Conservation (phyloP, 2,797 vertebrate species). For the Karalla daura region DNA sequence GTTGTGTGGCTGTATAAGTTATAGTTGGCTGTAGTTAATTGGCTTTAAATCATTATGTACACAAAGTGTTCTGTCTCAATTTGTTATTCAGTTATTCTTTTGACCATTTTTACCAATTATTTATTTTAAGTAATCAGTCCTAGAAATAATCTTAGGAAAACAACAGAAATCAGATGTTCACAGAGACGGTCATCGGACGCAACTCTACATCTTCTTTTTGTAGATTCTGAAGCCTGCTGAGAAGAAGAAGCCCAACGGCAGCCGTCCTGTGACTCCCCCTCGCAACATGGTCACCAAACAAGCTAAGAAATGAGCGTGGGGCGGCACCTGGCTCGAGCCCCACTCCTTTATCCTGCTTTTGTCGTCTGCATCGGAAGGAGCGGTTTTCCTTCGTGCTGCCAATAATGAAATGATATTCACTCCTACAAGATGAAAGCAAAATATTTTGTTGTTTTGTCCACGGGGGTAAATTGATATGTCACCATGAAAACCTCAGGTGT, state of each 20-base stretch:
- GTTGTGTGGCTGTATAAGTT: too few species aligned
- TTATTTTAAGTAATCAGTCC: not conserved
- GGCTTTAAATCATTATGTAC: too few species aligned
- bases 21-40: too few species aligned
- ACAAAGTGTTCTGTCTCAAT: too few species aligned
- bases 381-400: constrained; percentile 72
- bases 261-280: constrained; percentile 95
- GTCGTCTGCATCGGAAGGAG: constrained; percentile 72
- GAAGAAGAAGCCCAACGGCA: constrained; percentile 98
- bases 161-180: too few species aligned
- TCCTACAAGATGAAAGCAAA: constrained; percentile 77
- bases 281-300: constrained; percentile 99
- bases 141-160: too few species aligned
- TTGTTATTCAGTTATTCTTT: not conserved
- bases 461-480: constrained; percentile 81
- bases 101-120: not conserved
- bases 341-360: constrained; percentile 67
- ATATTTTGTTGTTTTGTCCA: constrained; percentile 80
- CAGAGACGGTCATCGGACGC: too few species aligned
- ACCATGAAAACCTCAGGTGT: constrained; percentile 85
- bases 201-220: constrained; percentile 24
- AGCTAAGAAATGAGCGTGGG: constrained; percentile 92
- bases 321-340: constrained; percentile 28
- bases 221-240: constrained; percentile 99
- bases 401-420: constrained; percentile 79